phyloP scores from a whole-genome alignment of 2,888 invertebrate species.

The Pammene aurita region DNA sequence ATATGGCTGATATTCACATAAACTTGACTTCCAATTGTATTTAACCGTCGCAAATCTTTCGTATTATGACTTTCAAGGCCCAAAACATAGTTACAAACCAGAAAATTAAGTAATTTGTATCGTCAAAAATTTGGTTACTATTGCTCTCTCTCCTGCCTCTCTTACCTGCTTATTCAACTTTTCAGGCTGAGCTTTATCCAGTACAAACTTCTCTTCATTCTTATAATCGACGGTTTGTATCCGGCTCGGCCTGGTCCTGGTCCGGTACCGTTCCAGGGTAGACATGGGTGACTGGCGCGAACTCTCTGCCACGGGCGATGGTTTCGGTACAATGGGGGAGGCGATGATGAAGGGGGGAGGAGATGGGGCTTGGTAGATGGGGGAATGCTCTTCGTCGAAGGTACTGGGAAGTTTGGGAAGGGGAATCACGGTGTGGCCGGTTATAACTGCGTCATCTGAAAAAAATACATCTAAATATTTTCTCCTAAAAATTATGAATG shows the following conservation, averaged over 20 bases:
- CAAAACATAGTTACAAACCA: too few species aligned
- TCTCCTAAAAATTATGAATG: too few species aligned
- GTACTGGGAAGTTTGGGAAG: conserved; percentile 85
- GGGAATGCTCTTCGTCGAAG: conserved; percentile 69
- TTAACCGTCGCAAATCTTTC: too few species aligned
- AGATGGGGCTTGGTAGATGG: conserved; percentile 65
- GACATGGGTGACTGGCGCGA: conserved; percentile 71
- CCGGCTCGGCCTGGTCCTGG: conserved; percentile 68
- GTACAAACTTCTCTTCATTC: conserved; percentile 87
- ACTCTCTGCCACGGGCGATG: conserved; percentile 55
- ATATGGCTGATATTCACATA: too few species aligned
- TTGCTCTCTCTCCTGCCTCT: too few species aligned
- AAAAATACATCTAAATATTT: background rate
- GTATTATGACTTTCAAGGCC: too few species aligned
- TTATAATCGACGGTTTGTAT: conserved; percentile 66
- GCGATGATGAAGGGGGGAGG: conserved; percentile 66
- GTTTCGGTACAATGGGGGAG: conserved; percentile 67
- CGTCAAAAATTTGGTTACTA: background rate
- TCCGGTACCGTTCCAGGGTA: conserved; percentile 76
- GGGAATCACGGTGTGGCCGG: conserved; percentile 85
- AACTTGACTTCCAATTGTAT: too few species aligned
- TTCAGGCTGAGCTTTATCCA: conserved; percentile 86
- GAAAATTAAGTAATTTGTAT: too few species aligned
- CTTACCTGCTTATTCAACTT: conserved; percentile 78
- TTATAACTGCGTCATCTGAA: conserved; percentile 84